Base-by-base conservation (phyloP, 2,888 invertebrate species). In the Trachelus iudaicus region DNA sequence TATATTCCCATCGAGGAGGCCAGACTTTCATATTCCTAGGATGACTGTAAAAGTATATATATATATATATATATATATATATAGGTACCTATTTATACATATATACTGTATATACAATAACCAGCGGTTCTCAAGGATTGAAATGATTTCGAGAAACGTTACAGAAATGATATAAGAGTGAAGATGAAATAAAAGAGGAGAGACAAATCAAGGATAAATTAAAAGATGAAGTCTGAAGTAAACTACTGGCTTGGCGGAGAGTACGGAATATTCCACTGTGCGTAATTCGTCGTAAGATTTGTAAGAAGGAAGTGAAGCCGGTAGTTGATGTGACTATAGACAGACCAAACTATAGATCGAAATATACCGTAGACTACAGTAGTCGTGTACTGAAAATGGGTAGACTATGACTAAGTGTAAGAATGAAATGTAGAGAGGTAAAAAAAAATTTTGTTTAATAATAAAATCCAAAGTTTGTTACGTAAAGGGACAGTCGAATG, bases 1-100 rank as follows among this genome's bases (percentile, higher is more conserved):
- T 77, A 77, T 75, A 81, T 81, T 77, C 82, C 71, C 31, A 6
- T 71, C 34, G 71, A 33, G 71, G 71, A 71, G 71, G 71, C 71
- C 71, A 34, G 31, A 23, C 34, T 71, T 71, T 15, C 31, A 71
- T 71, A 33, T 71, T 34, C 31, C 34, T 71, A 71, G 31, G 15
- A 56, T 56, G 23, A 9, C 56, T 56, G 9, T 56, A 9, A 15
- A 56, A 23, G 9, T 23, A 4, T 40, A 15, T 56, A 23, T 23
- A 23, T 40, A 40, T 40, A 37, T 13, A 37, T 37, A 13, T n/a
- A n/a, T n/a, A n/a, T 37, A 4, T 37, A 12, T 37, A 37, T 15
- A 40, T 40, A 40, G 40, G 15, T 40, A 40, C 40, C 56, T 56
- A 9, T 56, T 56, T 56, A 56, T 2, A 56, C 23, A 56, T 23